phyloP scores from a whole-genome alignment of 2,113 vertebrate species.

The Maccullochella peelii region DNA sequence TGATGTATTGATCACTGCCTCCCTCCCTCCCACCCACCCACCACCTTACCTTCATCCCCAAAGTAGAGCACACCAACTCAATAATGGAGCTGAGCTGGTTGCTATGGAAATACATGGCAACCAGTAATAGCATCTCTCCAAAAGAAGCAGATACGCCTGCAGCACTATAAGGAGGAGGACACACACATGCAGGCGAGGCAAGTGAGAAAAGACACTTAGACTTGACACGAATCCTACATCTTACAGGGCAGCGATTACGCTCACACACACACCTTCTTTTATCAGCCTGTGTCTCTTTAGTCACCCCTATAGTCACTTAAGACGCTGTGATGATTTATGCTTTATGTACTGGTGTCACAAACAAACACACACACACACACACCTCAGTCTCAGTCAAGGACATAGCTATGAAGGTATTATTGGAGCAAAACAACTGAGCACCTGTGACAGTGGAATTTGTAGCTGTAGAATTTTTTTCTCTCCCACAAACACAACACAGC shows the following conservation, averaged over 20 bases:
- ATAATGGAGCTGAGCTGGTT: slow-evolving; percentile 97
- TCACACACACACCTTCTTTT: no score
- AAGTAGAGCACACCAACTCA: slow-evolving; percentile 93
- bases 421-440: no score
- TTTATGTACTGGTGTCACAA: slow-evolving; percentile 21
- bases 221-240: slow-evolving; percentile 44
- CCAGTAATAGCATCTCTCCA: slow-evolving; percentile 98
- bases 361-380: background rate
- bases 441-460: no score
- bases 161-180: slow-evolving; percentile 85
- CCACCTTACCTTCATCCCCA: slow-evolving; percentile 96
- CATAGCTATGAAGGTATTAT: no score
- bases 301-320: slow-evolving; percentile 8
- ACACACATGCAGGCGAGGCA: slow-evolving; percentile 35
- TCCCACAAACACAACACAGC: no score
- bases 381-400: no score
- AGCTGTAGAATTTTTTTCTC: no score
- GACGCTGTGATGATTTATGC: slow-evolving; percentile 29
- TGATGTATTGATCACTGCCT: slow-evolving; percentile 56
- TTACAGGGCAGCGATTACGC: slow-evolving; percentile 41
- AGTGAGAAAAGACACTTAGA: slow-evolving; percentile 41
- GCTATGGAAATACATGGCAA: slow-evolving; percentile 99
- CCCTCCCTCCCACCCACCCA: slow-evolving; percentile 51
- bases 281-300: background rate
- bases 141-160: slow-evolving; percentile 98